A percentile compares a stretch with the other conserved stretches of the same genome.
These are phyloP conservation scores for Synanthedon formicaeformis DNA, from an alignment of 2,888 invertebrate genomes.

Conservation along the genomic window DNA sequence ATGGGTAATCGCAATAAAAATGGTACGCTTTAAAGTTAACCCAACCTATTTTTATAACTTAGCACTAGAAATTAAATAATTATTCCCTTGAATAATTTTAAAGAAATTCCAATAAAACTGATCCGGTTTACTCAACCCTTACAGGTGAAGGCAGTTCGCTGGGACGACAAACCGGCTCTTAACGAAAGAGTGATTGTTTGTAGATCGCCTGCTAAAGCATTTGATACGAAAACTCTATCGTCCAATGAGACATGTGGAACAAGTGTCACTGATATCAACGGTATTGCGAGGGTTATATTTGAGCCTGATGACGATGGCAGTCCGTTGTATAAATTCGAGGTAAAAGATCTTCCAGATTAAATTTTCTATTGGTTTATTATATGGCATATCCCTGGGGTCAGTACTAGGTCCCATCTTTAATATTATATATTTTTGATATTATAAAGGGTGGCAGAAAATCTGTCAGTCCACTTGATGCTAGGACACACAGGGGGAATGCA, in stretches of 20 bases:
- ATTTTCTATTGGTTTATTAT: background rate
- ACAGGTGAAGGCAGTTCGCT: conserved; percentile 55
- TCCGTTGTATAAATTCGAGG: conserved; percentile 39
- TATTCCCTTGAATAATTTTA: too few species aligned
- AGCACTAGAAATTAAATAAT: too few species aligned
- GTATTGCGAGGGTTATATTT: conserved; percentile 42
- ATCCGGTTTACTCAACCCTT: background rate
- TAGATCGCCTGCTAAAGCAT: conserved; percentile 19
- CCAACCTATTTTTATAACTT: too few species aligned
- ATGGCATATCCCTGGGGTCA: too few species aligned
- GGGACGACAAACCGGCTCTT: conserved; percentile 51
- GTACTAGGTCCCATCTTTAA: too few species aligned
- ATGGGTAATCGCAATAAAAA: too few species aligned
- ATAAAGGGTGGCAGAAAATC: too few species aligned
- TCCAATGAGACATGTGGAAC: conserved; percentile 23
- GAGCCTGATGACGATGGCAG: conserved; percentile 29
- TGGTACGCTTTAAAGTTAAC: background rate
- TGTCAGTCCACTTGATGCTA: too few species aligned
- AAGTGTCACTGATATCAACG: conserved; percentile 31
- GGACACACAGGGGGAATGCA: too few species aligned
- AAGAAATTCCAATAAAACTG: too few species aligned
- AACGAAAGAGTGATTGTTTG: conserved; percentile 40
- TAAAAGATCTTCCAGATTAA: conserved; percentile 6
- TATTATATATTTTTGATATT: too few species aligned
- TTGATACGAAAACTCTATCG: conserved; percentile 3